Conservation (phyloP, 2,888 invertebrate genomes). For the Mamestra brassicae region DNA sequence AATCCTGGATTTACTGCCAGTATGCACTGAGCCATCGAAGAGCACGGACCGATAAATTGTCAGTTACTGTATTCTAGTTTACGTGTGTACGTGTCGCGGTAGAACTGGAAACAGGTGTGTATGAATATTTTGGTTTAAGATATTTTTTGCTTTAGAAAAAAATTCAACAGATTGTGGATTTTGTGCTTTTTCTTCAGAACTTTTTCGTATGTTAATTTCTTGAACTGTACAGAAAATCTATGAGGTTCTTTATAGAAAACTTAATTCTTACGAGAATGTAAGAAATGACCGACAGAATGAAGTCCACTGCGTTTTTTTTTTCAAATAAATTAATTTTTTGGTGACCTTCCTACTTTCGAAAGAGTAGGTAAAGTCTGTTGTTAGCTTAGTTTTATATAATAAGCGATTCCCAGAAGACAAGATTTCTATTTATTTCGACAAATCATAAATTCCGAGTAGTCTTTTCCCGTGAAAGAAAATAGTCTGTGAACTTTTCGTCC, state of each 20-base stretch:
- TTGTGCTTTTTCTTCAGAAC: background rate
- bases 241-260: too few relatives aligned
- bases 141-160: background rate
- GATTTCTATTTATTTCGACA: too few relatives aligned
- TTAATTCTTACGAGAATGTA: too few relatives aligned
- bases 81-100: conserved; percentile 54
- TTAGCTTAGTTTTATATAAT: too few relatives aligned
- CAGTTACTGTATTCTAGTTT: conserved; percentile 59
- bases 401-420: too few relatives aligned
- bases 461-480: background rate
- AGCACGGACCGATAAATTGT: conserved; percentile 60
- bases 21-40: conserved; percentile 68
- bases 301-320: background rate
- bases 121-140: background rate
- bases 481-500: background rate
- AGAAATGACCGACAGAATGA: background rate
- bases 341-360: too few relatives aligned
- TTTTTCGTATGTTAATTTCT: background rate
- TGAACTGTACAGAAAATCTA: too few relatives aligned
- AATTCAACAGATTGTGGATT: background rate
- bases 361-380: too few relatives aligned
- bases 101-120: conserved; percentile 57
- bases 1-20: conserved; percentile 71
- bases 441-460: too few relatives aligned
- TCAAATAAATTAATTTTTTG: background rate